Base-by-base conservation (phyloP, 2,797 vertebrate species). In the Galaxias olidus region DNA sequence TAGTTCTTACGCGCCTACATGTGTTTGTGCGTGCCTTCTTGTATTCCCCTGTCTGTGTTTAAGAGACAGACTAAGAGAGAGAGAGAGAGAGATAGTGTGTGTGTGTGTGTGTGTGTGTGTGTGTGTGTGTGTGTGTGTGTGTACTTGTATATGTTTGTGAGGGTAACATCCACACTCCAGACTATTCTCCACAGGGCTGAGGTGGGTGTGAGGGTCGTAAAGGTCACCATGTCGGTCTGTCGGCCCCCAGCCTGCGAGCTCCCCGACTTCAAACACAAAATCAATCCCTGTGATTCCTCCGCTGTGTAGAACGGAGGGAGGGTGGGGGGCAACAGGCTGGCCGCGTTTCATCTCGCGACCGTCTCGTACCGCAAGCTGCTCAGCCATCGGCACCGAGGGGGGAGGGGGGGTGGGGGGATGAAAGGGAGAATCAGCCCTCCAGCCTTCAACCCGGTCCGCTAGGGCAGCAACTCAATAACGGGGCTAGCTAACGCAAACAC, bases 391-490 rank as follows among this genome's bases (percentile, higher is more conserved):
- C 69, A 65, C 20, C 14, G 11, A 48, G 8, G 10, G 58, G 58
- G 42, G 69, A 49, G 62, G 8, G 10, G 58, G 58, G 42, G 69
- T 47, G n/a, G n/a, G n/a, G n/a, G n/a, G 71, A 53, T 49, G 69
- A 71, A 68, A 73, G 75, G 42, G 71, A 63, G 11, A 66, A 66
- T 63, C 10, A 43, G 64, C 41, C 15, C 19, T 14, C 40, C n/a
- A 18, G 41, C 53, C 14, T 45, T 54, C 42, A 74, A 82, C 73
- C 63, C 60, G 83, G 83, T 78, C 65, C 77, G 80, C 85, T 66
- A 76, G 71, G 62, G 59, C 59, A 63, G 65, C 74, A 68, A 75
- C 66, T 73, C 79, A 20, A 46, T 15, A 19, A n/a, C 15, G 15
- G 6, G 10, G 56, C 6, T 10, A 2, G 12, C 20, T 19, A 10